These are phyloP conservation scores for Caiman crocodilus DNA, from an alignment of 2,797 vertebrate genomes.

Conservation along the genomic window DNA sequence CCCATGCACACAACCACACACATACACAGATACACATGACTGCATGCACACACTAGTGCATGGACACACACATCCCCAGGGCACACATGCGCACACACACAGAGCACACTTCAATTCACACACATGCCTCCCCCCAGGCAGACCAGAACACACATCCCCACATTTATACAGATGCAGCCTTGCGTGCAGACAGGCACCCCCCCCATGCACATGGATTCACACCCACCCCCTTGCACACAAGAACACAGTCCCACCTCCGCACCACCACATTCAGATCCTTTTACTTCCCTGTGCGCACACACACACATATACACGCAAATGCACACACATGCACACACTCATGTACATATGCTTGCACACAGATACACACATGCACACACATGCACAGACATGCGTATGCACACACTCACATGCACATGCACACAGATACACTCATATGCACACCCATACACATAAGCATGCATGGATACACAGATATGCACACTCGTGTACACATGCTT, in stretches of 20 bases:
- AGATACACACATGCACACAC: neutral
- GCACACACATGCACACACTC: neutral
- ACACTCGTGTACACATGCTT: neutral
- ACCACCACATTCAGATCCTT: too few species aligned
- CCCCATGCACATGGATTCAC: too few species aligned
- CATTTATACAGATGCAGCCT: too few species aligned
- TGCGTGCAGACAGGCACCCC: too few species aligned
- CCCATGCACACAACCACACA: too few species aligned
- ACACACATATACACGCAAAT: neutral
- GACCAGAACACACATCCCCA: too few species aligned
- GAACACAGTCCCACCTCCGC: neutral
- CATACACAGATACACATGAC: too few species aligned
- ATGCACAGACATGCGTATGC: neutral
- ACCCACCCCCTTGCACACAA: neutral
- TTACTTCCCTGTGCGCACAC: neutral
- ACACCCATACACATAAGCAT: neutral
- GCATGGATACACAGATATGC: neutral
- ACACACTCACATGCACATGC: neutral
- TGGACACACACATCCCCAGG: neutral
- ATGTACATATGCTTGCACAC: neutral
- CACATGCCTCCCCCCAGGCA: too few species aligned
- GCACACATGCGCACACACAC: neutral
- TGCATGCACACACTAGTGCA: neutral
- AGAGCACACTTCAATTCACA: neutral
- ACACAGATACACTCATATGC: neutral